Evolutionary conservation across 1,140 invertebrate genomes (phyloP), one percentile per base, ranked within the genome.

Genomic region (Idris sp.): DNA sequence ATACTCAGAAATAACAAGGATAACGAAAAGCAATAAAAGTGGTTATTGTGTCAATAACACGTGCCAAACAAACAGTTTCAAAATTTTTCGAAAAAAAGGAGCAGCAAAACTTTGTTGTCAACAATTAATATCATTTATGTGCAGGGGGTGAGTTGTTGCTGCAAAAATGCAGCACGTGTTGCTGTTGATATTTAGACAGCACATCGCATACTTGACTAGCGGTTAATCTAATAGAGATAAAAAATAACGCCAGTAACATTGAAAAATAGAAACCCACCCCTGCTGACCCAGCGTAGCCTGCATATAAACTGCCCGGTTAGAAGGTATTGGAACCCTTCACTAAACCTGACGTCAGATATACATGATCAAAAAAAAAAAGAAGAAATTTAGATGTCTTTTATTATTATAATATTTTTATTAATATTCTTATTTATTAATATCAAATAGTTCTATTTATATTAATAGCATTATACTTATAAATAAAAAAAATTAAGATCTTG

Each of bases 211-310:
- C 74, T 79, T 74, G 40, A 76, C 84, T 84, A 84, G 84, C 82
- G 77, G 81, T 78, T 80, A 84, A 86, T 86, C 83, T 86, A 86
- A 86, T 86, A 84, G 84, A 83, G 83, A 86, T 85, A 86, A 86
- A 86, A 86, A 86, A 84, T 85, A 87, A 83, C 83, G 78, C 77
- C 77, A 9, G 81, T 81, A 82, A 83, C 83, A 84, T 86, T 86
- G 83, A 85, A 85, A 86, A 84, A 84, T 84, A 85, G 82, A 83
- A 7, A 40, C 81, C 80, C 62, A 59, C 64, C 58, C 54, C 59
- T 59, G 78, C 82, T 85, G 83, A 86, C 80, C 76, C 59, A 74
- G 76, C 78, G 79, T 79, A 80, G 69, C 72, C 78, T 82, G 85
- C 83, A 86, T 87, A 85, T 83, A 87, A 87, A 87, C 84, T 84